Base-by-base conservation (phyloP, 2,888 invertebrate genomes). In the Megastigmus dorsalis region DNA sequence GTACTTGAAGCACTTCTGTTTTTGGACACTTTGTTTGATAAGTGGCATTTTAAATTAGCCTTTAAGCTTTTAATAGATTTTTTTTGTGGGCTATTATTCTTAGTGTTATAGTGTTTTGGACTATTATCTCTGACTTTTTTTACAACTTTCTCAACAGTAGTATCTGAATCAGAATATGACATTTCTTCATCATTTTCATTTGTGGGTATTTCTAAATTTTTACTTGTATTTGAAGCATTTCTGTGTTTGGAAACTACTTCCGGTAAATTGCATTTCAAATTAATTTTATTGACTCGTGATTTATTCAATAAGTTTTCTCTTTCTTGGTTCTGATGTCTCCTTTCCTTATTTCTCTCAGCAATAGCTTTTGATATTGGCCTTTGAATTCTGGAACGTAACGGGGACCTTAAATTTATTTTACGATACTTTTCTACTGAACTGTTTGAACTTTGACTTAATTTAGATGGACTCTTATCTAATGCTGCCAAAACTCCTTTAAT, bases 401-500 rank as follows among this genome's bases (percentile, higher is more conserved):
- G 65, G 9, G 68, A 41, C 33, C 77, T 71, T 3, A 74, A 30
- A 41, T 77, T 71, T 0, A 67, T 30, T n/a, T 60, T 74, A 0
- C 77, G 52, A 54, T 60, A 74, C 18, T 60, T 75, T 2, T 68
- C 65, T 3, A 33, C 13, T 15, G 74, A 72, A 20, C 30, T 57
- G 10, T 23, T 65, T 1, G 68, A 71, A 18, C 2, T 65, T 30
- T 77, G 77, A 41, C 77, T 77, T 3, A 66, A 50, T 18, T 75
- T 74, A 15, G 72, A 45, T 2, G 77, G 69, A 36, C 71, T 77
- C n/a, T 66, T 77, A 55, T 77, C 77, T n/a, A 74, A 13, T 15
- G 63, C 26, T 3, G 65, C 65, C 23, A 77, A 38, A 6, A 74
- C 4, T 1, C 67, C 59, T 28, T 15, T 74, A 0, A 72, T 48